A percentile compares a stretch with the other conserved stretches of the same genome.
phyloP scores from a whole-genome alignment of 2,113 vertebrate species.

The Pollimyrus isidori region DNA sequence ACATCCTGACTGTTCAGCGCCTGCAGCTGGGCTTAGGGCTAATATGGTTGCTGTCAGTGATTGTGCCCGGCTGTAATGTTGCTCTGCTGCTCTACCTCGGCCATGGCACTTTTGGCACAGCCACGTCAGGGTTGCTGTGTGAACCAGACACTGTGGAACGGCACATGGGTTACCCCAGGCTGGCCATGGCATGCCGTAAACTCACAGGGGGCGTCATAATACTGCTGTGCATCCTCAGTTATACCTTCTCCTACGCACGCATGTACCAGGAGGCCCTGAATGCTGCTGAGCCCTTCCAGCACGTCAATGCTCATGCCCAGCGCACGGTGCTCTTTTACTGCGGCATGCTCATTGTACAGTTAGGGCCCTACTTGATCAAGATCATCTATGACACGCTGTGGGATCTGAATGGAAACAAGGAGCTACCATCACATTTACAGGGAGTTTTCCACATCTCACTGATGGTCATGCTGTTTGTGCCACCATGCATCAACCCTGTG shows the following conservation, averaged over 20 bases:
- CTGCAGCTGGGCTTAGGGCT: slow-evolving; percentile 26
- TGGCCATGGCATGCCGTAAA: slow-evolving; percentile 36
- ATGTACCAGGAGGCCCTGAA: slow-evolving; percentile 46
- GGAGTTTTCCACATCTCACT: slow-evolving; percentile 38
- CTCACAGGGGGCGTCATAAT: not conserved
- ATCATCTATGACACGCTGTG: slow-evolving; percentile 36
- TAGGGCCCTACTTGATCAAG: slow-evolving; percentile 44
- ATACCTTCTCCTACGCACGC: slow-evolving; percentile 39
- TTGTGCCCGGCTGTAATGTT: not conserved
- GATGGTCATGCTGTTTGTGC: slow-evolving; percentile 37
- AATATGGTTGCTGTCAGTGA: slow-evolving; percentile 39
- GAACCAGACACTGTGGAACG: slow-evolving; percentile 49
- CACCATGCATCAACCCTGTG: slow-evolving; percentile 51
- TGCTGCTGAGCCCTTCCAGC: slow-evolving; percentile 44
- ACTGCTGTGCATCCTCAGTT: slow-evolving; percentile 35
- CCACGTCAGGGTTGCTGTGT: slow-evolving; percentile 40
- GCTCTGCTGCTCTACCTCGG: slow-evolving; percentile 33
- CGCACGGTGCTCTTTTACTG: slow-evolving; percentile 48
- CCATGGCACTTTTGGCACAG: not conserved
- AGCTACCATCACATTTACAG: not conserved
- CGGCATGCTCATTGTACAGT: slow-evolving; percentile 49
- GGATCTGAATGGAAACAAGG: slow-evolving; percentile 33
- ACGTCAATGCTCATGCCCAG: slow-evolving; percentile 40
- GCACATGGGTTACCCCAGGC: slow-evolving; percentile 44
- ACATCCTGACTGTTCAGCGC: slow-evolving; percentile 37